These are phyloP conservation scores for Drosophila koepferae DNA, from an alignment of 2,888 invertebrate genomes.

Conservation along the genomic window DNA sequence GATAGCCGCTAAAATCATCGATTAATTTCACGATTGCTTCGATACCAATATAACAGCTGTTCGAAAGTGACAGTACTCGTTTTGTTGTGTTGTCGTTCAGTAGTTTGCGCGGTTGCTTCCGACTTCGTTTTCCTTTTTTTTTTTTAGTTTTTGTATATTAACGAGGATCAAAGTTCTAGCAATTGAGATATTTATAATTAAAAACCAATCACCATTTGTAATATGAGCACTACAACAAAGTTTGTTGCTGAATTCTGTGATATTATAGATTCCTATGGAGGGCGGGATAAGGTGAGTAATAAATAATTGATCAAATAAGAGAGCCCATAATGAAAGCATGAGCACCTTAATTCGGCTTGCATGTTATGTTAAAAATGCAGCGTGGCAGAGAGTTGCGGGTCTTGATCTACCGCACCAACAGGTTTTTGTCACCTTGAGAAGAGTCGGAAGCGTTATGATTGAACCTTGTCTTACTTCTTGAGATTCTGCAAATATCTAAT, in stretches of 20 bases:
- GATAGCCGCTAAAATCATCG: slow-evolving; percentile 36
- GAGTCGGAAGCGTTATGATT: slow-evolving; percentile 44
- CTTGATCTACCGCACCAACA: slow-evolving; percentile 37
- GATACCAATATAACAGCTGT: slow-evolving; percentile 45
- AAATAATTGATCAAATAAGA: neutral
- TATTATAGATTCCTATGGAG: slow-evolving; percentile 92
- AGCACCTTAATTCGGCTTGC: neutral
- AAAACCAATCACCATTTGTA: slow-evolving; percentile 15
- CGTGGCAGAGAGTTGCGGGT: slow-evolving; percentile 50
- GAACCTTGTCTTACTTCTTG: slow-evolving; percentile 61
- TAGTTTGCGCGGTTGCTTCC: slow-evolving; percentile 34
- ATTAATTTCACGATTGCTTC: slow-evolving; percentile 4
- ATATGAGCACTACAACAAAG: slow-evolving; percentile 73
- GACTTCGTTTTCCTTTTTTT: neutral
- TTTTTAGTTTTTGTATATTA: slow-evolving; percentile 7
- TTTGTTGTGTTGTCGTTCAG: slow-evolving; percentile 37
- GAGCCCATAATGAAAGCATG: neutral
- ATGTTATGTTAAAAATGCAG: slow-evolving; percentile 32
- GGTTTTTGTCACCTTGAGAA: slow-evolving; percentile 47
- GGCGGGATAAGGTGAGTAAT: slow-evolving; percentile 92
- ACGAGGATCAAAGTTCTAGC: neutral
- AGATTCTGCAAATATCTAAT: slow-evolving; percentile 39
- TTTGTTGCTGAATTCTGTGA: slow-evolving; percentile 88
- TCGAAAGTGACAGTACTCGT: slow-evolving; percentile 28
- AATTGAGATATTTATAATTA: neutral